Evolutionary conservation across 2,888 invertebrate genomes (phyloP), one percentile per base, ranked within the genome.

Genomic region (Andrena marginata): DNA sequence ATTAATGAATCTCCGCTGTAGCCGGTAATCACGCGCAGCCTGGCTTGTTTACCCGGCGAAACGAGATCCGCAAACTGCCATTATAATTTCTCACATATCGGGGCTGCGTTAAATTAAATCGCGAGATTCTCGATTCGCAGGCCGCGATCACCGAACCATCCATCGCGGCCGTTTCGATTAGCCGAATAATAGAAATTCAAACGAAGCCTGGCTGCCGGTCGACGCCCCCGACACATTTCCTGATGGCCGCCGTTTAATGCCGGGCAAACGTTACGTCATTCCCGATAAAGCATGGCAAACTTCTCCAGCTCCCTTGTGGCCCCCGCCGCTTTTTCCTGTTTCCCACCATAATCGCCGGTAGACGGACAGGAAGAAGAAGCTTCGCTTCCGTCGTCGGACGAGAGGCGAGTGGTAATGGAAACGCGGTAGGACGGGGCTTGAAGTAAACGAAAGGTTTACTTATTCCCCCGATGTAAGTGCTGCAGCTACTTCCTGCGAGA

Each of bases 371-470:
- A 74, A 62, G 75, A 48, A 29, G 63, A 72, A 71, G 10, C 63
- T 1, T 10, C 10, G 56, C 56, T 56, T 23, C 26, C 23, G 23
- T 20, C 56, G 42, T 1, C 16, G 33, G 42, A 42, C 60, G 49
- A 62, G 13, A 60, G 29, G 26, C 63, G 29, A 48, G 67, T 33
- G 80, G 83, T 89, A 90, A 90, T 90, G 89, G 87, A 88, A 88
- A 87, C 80, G 82, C 85, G 85, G 84, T 80, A 85, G 86, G 85
- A 62, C 35, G 59, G 2, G 79, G 33, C 65, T 10, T 10, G 60
- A 65, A 59, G 71, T 77, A 77, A 83, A 83, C 75, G 67, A 49
- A 80, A 31, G 67, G 72, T 77, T 80, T 77, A 69, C 69, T 76
- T 70, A 48, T 80, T 74, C 74, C 51, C 51, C 10, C 49, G 68